Base-by-base conservation (phyloP, 2,113 vertebrate genomes). In the Epinephelus lanceolatus region DNA sequence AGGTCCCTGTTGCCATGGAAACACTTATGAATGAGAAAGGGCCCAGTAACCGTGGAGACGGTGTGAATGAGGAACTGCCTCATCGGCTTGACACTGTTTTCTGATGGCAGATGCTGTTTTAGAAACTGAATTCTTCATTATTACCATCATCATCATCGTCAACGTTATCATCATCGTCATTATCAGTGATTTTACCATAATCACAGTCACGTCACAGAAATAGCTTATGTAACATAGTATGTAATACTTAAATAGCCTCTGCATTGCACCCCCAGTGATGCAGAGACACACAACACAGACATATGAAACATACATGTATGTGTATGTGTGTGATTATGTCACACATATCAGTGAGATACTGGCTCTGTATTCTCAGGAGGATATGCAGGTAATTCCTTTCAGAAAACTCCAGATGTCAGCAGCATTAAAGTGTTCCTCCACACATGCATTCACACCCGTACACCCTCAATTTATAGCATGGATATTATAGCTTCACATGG, bases 1-100 rank as follows among this genome's bases (percentile, higher is more conserved):
- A 94, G 93, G 95, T 93, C 87, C 91, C 89, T 83, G 95, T 98
- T 96, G 88, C 96, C 94, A 95, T 96, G 96, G 96, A 93, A 96
- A 98, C 97, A 92, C 92, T 95, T 96, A 96, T 97, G 97, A 98
- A 98, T 97, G 97, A 97, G 95, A 96, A 94, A 85, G 86, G 91
- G 90, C 91, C 95, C 93, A 86, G 97, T 97, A 96, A 96, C 96
- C 93, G 94, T 95, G 96, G 96, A 95, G 96, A 97, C 95, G 69
- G 94, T 90, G 92, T 97, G 96, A 97, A 96, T 96, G 96, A 96
- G 94, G 95, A 95, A 95, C 88, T 90, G 95, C 95, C 82, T 93
- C 51, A 93, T 96, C 96, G 92, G 94, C 91, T 91, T 91, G 91
- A 94, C 85, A 87, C 69, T 61, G 83, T 93, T 96, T 30, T 87